phyloP scores from a whole-genome alignment of 1,140 invertebrate species.

The Plutomurus gul region DNA sequence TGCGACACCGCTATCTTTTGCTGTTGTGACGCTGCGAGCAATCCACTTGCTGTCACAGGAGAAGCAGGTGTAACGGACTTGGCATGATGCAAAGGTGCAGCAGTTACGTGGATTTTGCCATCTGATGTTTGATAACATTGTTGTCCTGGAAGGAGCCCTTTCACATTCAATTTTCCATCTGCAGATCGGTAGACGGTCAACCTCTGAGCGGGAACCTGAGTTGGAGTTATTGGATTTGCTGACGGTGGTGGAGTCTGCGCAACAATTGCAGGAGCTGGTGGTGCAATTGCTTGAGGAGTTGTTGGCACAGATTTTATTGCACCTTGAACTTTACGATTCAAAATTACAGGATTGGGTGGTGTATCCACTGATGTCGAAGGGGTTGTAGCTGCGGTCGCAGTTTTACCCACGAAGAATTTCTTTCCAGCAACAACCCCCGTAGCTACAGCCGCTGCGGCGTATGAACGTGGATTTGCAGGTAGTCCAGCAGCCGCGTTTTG shows the following conservation, averaged over 20 bases:
- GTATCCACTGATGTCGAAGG: background rate
- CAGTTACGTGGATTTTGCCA: slow-evolving; percentile 81
- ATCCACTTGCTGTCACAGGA: background rate
- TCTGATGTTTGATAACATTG: slow-evolving; percentile 90
- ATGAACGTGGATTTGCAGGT: slow-evolving; percentile 42
- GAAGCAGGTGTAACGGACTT: background rate
- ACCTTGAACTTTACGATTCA: slow-evolving; percentile 23
- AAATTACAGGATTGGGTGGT: slow-evolving; percentile 6
- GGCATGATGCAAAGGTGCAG: slow-evolving; percentile 45
- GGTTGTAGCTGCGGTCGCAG: background rate
- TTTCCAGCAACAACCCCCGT: background rate
- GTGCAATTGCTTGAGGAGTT: background rate
- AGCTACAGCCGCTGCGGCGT: background rate
- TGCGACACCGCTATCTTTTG: background rate
- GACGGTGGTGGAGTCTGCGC: background rate
- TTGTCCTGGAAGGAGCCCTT: slow-evolving; percentile 89
- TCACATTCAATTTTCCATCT: slow-evolving; percentile 88
- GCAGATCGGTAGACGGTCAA: slow-evolving; percentile 88
- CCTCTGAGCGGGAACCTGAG: slow-evolving; percentile 68
- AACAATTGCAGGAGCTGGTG: background rate
- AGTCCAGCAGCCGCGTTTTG: slow-evolving; percentile 53
- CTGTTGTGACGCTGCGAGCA: background rate
- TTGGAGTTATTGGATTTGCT: no score
- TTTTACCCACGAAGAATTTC: background rate
- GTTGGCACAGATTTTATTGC: slow-evolving; percentile 1